Conservation (phyloP, 2,888 invertebrate species). For the Meta bourneti region DNA sequence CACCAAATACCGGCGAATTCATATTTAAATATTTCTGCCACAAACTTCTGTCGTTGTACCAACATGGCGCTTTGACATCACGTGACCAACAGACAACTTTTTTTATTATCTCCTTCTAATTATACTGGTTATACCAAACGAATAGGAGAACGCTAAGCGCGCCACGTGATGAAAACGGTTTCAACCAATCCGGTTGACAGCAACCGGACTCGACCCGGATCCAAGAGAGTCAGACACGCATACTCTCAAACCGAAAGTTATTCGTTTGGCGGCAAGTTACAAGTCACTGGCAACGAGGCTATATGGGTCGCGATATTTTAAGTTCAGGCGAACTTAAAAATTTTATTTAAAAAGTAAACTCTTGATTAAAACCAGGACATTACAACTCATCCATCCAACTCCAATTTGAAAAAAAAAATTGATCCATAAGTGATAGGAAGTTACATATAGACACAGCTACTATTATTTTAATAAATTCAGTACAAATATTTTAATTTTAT, state of each 20-base stretch:
- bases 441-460: no score
- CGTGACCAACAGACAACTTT: slow-evolving; percentile 64
- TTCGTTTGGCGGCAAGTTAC: slow-evolving; percentile 44
- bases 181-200: slow-evolving; percentile 50
- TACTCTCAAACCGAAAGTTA: slow-evolving; percentile 38
- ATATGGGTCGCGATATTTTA: not conserved
- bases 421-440: no score
- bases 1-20: slow-evolving; percentile 62
- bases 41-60: slow-evolving; percentile 51
- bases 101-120: slow-evolving; percentile 60
- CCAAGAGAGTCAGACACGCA: slow-evolving; percentile 3
- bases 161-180: slow-evolving; percentile 65
- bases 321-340: not conserved
- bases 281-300: slow-evolving; percentile 36
- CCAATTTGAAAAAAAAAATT: no score
- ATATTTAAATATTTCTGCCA: slow-evolving; percentile 55
- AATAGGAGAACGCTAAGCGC: slow-evolving; percentile 62
- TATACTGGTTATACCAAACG: slow-evolving; percentile 64
- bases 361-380: no score
- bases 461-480: no score
- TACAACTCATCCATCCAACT: no score
- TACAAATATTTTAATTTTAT: no score
- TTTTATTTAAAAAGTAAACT: no score
- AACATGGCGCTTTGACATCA: slow-evolving; percentile 74
- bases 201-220: slow-evolving; percentile 63